Conservation (phyloP, 2,888 invertebrate genomes). For the Torymus aiolomorphi region DNA sequence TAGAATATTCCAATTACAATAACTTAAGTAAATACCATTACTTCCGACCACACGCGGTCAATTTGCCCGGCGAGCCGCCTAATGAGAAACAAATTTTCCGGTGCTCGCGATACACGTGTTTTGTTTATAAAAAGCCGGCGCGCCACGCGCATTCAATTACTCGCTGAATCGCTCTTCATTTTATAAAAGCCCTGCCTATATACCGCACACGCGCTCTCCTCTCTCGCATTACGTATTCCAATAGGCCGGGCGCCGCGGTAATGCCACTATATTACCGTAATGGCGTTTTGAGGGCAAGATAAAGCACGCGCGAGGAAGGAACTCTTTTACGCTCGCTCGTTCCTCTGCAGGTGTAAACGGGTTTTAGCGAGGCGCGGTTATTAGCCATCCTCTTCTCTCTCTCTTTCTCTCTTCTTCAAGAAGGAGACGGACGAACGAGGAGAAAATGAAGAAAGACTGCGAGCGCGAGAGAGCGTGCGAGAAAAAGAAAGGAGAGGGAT, state of each 20-base stretch:
- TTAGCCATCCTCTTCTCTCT: slow-evolving; percentile 60
- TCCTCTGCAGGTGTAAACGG: slow-evolving; percentile 41
- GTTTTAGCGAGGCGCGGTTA: slow-evolving; percentile 62
- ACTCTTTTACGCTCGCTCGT: slow-evolving; percentile 45
- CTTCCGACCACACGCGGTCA: no score
- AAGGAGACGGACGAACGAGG: not conserved
- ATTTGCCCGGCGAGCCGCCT: no score
- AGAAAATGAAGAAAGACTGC: slow-evolving; percentile 16
- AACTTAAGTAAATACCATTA: no score
- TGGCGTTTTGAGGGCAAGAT: slow-evolving; percentile 61
- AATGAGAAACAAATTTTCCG: no score
- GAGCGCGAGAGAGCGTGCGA: slow-evolving; percentile 22
- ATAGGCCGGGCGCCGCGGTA: slow-evolving; percentile 57
- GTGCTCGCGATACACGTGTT: not conserved
- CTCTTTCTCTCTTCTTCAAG: not conserved
- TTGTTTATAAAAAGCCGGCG: not conserved
- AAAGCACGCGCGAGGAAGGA: slow-evolving; percentile 58
- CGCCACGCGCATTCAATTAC: slow-evolving; percentile 31
- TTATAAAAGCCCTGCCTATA: not conserved
- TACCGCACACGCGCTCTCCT: not conserved
- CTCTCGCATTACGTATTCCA: slow-evolving; percentile 35
- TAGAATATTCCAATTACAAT: no score
- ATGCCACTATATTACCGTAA: slow-evolving; percentile 66
- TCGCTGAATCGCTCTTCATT: slow-evolving; percentile 29
- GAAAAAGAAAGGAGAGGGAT: slow-evolving; percentile 38